A percentile compares a stretch with the other conserved stretches of the same genome.
phyloP scores from a whole-genome alignment of 1,140 invertebrate species.

The Papilio dardanus region DNA sequence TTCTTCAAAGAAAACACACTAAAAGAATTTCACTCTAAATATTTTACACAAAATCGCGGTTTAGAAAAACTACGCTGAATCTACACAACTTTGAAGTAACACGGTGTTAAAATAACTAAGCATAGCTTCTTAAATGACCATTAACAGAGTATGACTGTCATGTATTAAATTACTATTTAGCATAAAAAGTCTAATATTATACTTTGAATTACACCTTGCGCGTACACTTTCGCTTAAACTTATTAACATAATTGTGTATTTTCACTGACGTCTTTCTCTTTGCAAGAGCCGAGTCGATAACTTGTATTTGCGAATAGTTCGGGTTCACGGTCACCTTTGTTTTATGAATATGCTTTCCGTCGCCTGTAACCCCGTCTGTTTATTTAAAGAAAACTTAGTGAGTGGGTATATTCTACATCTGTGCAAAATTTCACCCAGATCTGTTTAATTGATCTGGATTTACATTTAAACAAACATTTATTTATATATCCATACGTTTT shows the following conservation, averaged over 20 bases:
- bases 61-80: neutral
- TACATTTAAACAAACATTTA: neutral
- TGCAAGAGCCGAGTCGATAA: neutral
- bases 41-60: neutral
- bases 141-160: slow-evolving; percentile 5
- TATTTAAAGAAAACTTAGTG: too few relatives aligned
- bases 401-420: neutral
- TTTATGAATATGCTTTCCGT: neutral
- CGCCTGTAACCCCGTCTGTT: neutral
- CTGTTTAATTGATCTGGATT: neutral
- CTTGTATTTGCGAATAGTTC: neutral
- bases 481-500: neutral
- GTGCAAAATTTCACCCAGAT: neutral
- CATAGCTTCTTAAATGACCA: neutral
- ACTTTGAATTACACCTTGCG: slow-evolving; percentile 9
- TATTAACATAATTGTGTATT: slow-evolving; percentile 29
- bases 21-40: neutral
- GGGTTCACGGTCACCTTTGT: neutral
- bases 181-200: slow-evolving; percentile 13
- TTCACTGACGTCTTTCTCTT: slow-evolving; percentile 23
- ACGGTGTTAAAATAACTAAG: neutral
- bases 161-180: neutral
- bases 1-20: neutral
- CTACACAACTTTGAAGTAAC: neutral
- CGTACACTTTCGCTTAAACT: neutral